These are phyloP conservation scores for Lagopus leucura DNA, from an alignment of 2,113 vertebrate genomes.

Conservation along the genomic window DNA sequence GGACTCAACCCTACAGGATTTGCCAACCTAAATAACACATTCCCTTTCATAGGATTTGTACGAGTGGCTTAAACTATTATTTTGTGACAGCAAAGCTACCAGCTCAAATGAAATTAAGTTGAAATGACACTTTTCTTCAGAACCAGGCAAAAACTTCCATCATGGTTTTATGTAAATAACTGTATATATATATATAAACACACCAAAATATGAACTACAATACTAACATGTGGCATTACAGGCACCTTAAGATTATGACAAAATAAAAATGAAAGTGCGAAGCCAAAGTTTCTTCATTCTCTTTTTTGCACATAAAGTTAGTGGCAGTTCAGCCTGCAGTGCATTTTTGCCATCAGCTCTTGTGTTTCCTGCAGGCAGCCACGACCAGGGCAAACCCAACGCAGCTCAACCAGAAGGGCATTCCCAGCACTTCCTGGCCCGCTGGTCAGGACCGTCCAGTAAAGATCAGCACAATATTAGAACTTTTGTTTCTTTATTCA, in stretches of 20 bases:
- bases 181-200: background rate
- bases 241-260: background rate
- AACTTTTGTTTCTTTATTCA: slow-evolving; percentile 4
- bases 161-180: background rate
- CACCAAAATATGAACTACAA: rapidly evolving
- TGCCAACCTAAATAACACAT: slow-evolving; percentile 8
- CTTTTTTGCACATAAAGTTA: background rate
- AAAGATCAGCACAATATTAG: background rate
- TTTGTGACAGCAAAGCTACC: background rate
- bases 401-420: background rate
- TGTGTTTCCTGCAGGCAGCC: background rate
- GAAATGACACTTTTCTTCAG: background rate
- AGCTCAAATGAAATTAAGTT: background rate
- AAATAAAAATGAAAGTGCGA: background rate
- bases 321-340: background rate
- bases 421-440: background rate
- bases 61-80: background rate
- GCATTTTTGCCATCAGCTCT: background rate
- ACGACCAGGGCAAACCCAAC: background rate
- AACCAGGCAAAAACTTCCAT: background rate
- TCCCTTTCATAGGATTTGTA: background rate
- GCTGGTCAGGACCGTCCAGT: background rate
- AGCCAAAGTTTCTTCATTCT: rapidly evolving
- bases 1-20: background rate
- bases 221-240: background rate